Conservation (phyloP, 2,113 vertebrate genomes). For the Hipposideros armiger region DNA sequence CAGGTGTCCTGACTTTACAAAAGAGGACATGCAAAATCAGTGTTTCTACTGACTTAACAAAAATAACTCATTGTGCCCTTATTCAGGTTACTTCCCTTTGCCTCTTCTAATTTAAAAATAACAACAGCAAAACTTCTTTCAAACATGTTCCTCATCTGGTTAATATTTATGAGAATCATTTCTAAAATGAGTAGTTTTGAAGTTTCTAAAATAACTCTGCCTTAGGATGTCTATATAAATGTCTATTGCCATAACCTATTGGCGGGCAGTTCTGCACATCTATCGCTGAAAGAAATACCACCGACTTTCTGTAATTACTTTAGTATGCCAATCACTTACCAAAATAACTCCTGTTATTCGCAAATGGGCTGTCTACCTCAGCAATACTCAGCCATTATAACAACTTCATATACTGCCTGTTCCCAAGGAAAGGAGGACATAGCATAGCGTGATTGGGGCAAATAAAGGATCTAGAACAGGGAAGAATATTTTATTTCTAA, state of each 20-base stretch:
- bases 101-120: conserved; percentile 15
- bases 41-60: background rate
- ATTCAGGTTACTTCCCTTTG: background rate
- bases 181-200: conserved; percentile 46
- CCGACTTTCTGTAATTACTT: background rate
- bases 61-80: background rate
- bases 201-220: conserved; percentile 56
- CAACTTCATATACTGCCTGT: background rate
- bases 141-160: conserved; percentile 34
- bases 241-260: background rate
- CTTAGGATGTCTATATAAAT: conserved; percentile 39
- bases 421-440: background rate
- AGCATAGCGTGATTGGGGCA: background rate
- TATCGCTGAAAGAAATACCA: conserved; percentile 7
- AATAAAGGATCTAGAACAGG: background rate
- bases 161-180: conserved; percentile 36
- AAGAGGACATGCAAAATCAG: background rate
- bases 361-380: background rate
- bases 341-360: conserved; percentile 19
- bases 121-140: conserved; percentile 17
- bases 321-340: background rate
- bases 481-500: background rate
- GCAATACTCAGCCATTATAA: background rate
- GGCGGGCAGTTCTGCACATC: background rate
- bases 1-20: background rate